Evolutionary conservation across 2,113 vertebrate genomes (phyloP).

Genomic region (Osmerus eperlanus): DNA sequence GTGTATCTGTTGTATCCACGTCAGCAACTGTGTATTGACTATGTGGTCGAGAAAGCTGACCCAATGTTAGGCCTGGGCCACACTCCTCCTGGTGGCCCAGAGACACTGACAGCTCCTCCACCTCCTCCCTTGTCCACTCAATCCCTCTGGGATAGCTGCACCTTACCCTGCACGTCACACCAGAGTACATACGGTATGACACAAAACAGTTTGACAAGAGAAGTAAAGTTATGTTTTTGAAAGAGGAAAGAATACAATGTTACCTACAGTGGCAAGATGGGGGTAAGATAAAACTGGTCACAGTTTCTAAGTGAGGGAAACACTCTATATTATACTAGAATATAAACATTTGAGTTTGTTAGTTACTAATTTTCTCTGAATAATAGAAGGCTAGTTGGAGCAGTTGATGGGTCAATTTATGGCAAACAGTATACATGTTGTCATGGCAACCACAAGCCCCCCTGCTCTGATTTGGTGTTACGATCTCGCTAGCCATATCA

Average conservation of each 20-base stretch:
- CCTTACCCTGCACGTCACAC: not conserved
- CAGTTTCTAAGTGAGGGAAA: not conserved
- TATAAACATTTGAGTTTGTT: not conserved
- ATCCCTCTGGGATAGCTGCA: slow-evolving; percentile 2
- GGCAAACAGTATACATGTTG: slow-evolving; percentile 16
- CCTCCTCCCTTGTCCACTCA: slow-evolving; percentile 40
- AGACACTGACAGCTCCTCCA: slow-evolving; percentile 47
- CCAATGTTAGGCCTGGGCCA: not conserved
- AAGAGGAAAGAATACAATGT: too few relatives aligned
- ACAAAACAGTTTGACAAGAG: not conserved
- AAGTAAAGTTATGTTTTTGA: too few relatives aligned
- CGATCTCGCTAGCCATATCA: not conserved
- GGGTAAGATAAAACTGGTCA: not conserved
- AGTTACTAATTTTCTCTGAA: not conserved
- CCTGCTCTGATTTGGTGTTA: slow-evolving; percentile 5
- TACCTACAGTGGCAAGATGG: not conserved
- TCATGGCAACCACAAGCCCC: slow-evolving; percentile 20
- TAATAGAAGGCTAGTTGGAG: not conserved
- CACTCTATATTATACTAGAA: not conserved
- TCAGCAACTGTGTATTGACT: not conserved
- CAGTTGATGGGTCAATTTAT: slow-evolving; percentile 1
- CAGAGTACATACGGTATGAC: not conserved
- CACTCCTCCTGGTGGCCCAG: slow-evolving; percentile 8
- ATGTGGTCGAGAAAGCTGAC: not conserved
- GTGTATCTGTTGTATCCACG: not conserved